Percentiles rank a stretch among this genome's conserved stretches.
These are phyloP conservation scores for Xestobium rufovillosum DNA, from an alignment of 2,888 invertebrate genomes.

Conservation along the genomic window DNA sequence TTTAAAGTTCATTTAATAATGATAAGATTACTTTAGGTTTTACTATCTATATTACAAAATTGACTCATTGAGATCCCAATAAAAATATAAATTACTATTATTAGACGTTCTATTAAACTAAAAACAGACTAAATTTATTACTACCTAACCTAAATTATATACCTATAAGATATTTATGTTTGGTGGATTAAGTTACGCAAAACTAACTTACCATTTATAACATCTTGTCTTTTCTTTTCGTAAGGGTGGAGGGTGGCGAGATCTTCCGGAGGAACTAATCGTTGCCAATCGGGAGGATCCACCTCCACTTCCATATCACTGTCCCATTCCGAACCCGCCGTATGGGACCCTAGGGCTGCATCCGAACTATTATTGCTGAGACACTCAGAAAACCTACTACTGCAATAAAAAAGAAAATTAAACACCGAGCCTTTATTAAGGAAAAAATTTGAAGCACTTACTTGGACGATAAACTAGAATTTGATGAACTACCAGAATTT, in stretches of 20 bases:
- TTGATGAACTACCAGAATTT: conserved; percentile 64
- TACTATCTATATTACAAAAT: too few species aligned
- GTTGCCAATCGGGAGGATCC: conserved; percentile 74
- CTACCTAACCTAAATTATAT: too few species aligned
- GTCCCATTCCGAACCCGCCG: conserved; percentile 41
- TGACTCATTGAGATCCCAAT: too few species aligned
- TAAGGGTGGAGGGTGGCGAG: conserved; percentile 65
- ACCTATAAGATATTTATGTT: too few species aligned
- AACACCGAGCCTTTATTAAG: background rate
- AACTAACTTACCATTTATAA: conserved; percentile 79
- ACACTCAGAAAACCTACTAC: conserved; percentile 57
- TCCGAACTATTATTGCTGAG: conserved; percentile 67
- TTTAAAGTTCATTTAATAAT: background rate
- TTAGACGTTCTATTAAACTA: too few species aligned
- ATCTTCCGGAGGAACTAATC: conserved; percentile 65
- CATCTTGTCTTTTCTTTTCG: conserved; percentile 86
- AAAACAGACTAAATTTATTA: too few species aligned
- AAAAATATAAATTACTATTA: too few species aligned
- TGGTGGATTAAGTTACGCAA: too few species aligned
- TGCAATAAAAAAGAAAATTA: conserved; percentile 20
- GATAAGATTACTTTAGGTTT: too few species aligned
- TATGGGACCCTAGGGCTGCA: conserved; percentile 44
- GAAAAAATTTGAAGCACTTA: conserved; percentile 28
- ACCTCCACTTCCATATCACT: conserved; percentile 54
- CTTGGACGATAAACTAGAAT: conserved; percentile 58